Percentiles rank a stretch among this genome's conserved stretches.
Conservation (phyloP, 1,140 invertebrate genomes). For the Caenorhabditis brenneri region DNA sequence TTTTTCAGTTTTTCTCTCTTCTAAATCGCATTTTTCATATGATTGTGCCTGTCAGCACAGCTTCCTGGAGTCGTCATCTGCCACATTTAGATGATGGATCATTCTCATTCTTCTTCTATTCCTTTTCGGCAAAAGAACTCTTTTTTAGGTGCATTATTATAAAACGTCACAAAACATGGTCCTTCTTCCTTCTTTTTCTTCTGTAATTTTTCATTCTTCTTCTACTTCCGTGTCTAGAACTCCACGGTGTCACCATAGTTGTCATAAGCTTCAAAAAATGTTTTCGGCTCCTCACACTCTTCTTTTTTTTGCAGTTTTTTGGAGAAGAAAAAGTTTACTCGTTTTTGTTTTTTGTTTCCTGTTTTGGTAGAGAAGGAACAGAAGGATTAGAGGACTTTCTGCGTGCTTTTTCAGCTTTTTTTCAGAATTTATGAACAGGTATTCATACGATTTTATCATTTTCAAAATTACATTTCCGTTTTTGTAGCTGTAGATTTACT, state of each 20-base stretch:
- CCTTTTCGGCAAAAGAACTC: neutral
- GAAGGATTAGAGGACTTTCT: neutral
- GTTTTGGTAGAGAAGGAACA: neutral
- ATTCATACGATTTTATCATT: too few relatives aligned
- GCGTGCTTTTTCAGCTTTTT: neutral
- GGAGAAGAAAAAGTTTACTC: constrained; percentile 3
- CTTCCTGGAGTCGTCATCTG: constrained; percentile 14
- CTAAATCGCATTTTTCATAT: neutral
- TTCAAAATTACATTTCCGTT: too few relatives aligned
- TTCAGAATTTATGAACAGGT: too few relatives aligned
- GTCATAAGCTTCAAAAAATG: neutral
- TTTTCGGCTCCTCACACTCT: neutral
- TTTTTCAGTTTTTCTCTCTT: neutral
- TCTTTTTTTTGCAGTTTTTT: neutral
- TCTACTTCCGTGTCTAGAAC: constrained; percentile 2
- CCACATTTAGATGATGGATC: constrained; percentile 39
- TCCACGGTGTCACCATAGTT: constrained; percentile 23
- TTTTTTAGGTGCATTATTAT: neutral
- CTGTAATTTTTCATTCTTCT: neutral
- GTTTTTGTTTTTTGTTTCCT: neutral
- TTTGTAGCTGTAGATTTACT: too few relatives aligned
- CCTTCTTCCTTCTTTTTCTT: neutral
- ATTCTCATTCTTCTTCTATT: neutral
- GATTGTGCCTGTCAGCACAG: constrained; percentile 9
- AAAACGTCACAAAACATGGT: neutral